Percentiles rank a stretch among this genome's conserved stretches.
phyloP scores from a whole-genome alignment of 2,113 vertebrate species.

The Myrmecobius fasciatus region DNA sequence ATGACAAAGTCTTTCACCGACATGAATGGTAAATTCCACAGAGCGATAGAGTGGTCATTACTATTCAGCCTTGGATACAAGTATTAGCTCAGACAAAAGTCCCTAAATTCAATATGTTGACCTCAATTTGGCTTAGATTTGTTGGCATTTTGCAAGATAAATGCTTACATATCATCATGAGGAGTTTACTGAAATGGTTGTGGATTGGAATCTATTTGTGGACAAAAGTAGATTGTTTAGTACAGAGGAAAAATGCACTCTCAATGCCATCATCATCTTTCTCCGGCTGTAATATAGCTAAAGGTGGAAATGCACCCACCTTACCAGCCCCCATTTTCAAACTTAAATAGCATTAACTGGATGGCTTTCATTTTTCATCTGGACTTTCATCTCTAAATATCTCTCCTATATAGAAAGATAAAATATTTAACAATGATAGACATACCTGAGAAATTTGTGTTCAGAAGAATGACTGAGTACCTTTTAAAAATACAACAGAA shows the following conservation, averaged over 20 bases:
- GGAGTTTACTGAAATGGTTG: background rate
- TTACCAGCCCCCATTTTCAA: slow-evolving; percentile 25
- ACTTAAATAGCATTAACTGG: background rate
- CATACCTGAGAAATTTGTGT: background rate
- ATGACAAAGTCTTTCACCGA: background rate
- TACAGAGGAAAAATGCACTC: background rate
- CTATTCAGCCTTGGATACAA: slow-evolving; percentile 36
- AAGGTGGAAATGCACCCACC: slow-evolving; percentile 23
- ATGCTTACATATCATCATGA: slow-evolving; percentile 9
- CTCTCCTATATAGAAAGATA: background rate
- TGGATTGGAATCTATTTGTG: slow-evolving; percentile 36
- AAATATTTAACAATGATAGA: slow-evolving; percentile 23
- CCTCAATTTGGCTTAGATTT: background rate
- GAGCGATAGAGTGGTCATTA: background rate
- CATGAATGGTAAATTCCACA: background rate
- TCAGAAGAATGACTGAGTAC: background rate
- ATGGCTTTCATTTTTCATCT: background rate
- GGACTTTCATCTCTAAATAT: slow-evolving; percentile 2
- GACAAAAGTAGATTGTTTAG: slow-evolving; percentile 11
- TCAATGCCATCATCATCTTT: background rate
- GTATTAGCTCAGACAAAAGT: background rate
- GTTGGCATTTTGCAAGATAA: slow-evolving; percentile 20
- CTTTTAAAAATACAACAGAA: background rate
- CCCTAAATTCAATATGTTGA: background rate
- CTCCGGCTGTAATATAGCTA: background rate